Evolutionary conservation across 2,888 invertebrate genomes (phyloP), one percentile per base, ranked within the genome.

Genomic region (Artemia sp.): DNA sequence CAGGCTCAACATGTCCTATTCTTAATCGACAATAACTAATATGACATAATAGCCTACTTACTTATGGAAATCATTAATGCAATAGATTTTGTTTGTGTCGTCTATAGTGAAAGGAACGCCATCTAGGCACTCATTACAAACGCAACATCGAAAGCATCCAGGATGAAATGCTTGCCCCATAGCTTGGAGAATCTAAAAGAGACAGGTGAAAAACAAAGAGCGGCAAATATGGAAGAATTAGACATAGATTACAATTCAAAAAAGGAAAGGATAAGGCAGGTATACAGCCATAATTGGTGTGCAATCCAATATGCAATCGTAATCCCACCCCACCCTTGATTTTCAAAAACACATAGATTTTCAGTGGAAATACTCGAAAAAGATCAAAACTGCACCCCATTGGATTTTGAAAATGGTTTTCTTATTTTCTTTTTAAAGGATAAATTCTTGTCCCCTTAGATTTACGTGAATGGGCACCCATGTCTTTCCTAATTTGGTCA

Each of bases 91-190:
- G 79, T 95, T 95, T 78, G 95, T 93, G 67, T 94, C 91, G 78
- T 98, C 97, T 11, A 94, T 92, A 0, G 97, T 97, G 78, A 98
- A 98, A 5, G 97, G 96, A 66, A 96, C 94, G 12, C 97, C 97
- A 77, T 98, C 97, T 68, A 98, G 83, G 78, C 96, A 96, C 78
- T 95, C 93, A 78, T 95, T 94, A 79, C 98, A 98, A 71, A 94
- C 86, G 79, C 92, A 94, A 80, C 98, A 98, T 67, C 96, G 87
- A 82, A 98, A 98, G 81, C 98, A 98, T 10, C 95, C 95, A 1
- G 97, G 97, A 79, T 98, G 97, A 80, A 96, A 98, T 0, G 95
- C 94, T 80, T 95, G 94, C 38, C 97, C 97, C 93, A 97, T 94
- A 0, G 97, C 97, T 85, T 97, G 96, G 68, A 98, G 81, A 76